A percentile compares a stretch with the other conserved stretches of the same genome.
Conservation (phyloP, 2,113 vertebrate genomes). For the Alouatta palliata region DNA sequence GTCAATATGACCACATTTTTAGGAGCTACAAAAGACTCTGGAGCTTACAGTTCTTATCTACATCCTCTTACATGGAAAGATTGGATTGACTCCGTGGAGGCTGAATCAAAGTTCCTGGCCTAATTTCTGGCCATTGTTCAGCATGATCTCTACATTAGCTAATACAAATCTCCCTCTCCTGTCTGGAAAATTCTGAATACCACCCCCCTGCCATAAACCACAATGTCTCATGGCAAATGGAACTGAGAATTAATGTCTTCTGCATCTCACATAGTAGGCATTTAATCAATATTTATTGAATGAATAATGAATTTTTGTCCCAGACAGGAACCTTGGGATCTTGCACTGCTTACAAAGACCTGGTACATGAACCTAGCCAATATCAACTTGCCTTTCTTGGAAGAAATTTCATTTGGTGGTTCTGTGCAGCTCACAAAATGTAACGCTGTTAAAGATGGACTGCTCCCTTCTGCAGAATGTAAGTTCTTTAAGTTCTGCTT, state of each 20-base stretch:
- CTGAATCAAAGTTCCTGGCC: background rate
- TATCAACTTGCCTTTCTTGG: conserved; percentile 26
- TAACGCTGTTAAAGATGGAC: background rate
- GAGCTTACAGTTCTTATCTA: background rate
- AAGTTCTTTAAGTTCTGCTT: conserved; percentile 26
- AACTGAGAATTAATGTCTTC: background rate
- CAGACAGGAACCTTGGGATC: conserved; percentile 68
- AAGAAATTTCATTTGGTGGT: conserved; percentile 60
- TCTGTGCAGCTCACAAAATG: background rate
- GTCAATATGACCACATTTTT: background rate
- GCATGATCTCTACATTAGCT: background rate
- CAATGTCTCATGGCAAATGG: background rate
- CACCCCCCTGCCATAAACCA: background rate
- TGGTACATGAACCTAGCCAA: background rate
- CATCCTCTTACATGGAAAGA: background rate
- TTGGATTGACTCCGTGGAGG: background rate
- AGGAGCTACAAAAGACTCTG: background rate
- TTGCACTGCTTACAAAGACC: conserved; percentile 58
- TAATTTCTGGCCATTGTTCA: background rate
- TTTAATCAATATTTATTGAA: background rate
- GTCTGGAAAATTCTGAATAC: conserved; percentile 12
- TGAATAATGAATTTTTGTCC: conserved; percentile 22
- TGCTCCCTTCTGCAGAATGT: conserved; percentile 61
- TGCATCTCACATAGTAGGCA: background rate
- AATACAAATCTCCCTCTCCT: background rate